Base-by-base conservation (phyloP, 2,888 invertebrate species). In the Gonocerus acuteangulatus region DNA sequence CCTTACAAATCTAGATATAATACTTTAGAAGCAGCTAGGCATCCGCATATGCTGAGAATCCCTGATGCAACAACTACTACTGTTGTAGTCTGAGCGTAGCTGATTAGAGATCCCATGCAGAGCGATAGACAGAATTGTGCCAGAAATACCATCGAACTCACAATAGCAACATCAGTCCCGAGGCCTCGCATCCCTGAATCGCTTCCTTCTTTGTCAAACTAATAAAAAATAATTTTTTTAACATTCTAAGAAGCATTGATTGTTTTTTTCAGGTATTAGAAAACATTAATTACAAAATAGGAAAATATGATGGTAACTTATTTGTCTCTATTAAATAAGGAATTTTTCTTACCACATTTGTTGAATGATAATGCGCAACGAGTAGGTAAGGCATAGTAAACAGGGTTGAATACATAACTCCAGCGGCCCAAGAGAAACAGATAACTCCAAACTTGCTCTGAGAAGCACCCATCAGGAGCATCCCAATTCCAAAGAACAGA, bases 381-480 rank as follows among this genome's bases (percentile, higher is more conserved):
- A 96, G 78, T 34, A 95, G 78, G 72, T 95, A 96, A 1, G 95
- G 95, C 92, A 96, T 92, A 9, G 95, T 96, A 75, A 96, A 96
- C 22, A 96, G 80, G 0, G 95, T 95, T 13, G 95, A 94, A 75
- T 96, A 96, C 93, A 95, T 94, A 48, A 96, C 86, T 1, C 96
- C 95, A 1, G 95, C 94, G 0, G 92, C 87, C 83, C 93, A 90
- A 67, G 95, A 93, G 74, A 93, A 91, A 42, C 93, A 72, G 44
- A 94, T 84, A 0, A 93, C 92, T 2, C 89, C 89, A 15, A 83
- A 79, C 63, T 82, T 84, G 62, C 88, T 85, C 48, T 87, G 82
- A 1, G 86, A 81, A 6, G 86, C 70, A 0, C 90, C 92, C 85
- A 95, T 87, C 67, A 89, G 73, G 63, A 87, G 78, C 92, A 95